Base-by-base conservation (phyloP, 2,888 invertebrate species). In the Conistra vaccinii region DNA sequence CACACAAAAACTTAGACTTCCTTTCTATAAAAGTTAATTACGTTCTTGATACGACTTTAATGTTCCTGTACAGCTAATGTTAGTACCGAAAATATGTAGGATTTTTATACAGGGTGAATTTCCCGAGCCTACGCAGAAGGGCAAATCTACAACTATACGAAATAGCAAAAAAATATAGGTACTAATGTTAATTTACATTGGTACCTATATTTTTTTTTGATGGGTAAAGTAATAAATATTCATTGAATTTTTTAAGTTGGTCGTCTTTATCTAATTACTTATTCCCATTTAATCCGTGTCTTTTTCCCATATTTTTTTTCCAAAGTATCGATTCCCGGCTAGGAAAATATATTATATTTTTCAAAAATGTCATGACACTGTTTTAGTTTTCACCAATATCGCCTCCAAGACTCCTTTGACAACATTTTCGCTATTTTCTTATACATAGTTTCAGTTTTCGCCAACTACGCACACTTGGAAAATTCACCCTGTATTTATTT, bases 41-140 rank as follows among this genome's bases (percentile, higher is more conserved):
- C 20, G 2, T 20, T n/a, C 51, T 20, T 77, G 35, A 77, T 77
- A 63, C 29, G 58, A 58, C 14, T 77, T 79, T 63, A 63, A 79
- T 71, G 53, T 63, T 53, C 62, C 51, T 53, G 14, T 45, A 0
- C 3, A 14, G n/a, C n/a, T n/a, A n/a, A 1, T 12, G 14, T 39
- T 39, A 10, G 39, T 39, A 35, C n/a, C 7, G 39, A 26, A 26
- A 39, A 39, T 62, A 39, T n/a, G 9, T 35, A 14, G 17, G 14
- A 23, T 60, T n/a, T 42, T 42, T n/a, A 73, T 58, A 73, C 14
- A 73, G n/a, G n/a, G 0, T 58, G 72, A 35, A 1, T 39, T 58
- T 69, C 35, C 4, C n/a, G 3, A n/a, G 23, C 29, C 5, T 29
- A 2, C 9, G 29, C 29, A 4, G 65, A 48, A 1, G 0, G 32